Percentiles rank a stretch among this genome's conserved stretches.
Conservation (phyloP, 1,140 invertebrate genomes). For the Ericerus pela region DNA sequence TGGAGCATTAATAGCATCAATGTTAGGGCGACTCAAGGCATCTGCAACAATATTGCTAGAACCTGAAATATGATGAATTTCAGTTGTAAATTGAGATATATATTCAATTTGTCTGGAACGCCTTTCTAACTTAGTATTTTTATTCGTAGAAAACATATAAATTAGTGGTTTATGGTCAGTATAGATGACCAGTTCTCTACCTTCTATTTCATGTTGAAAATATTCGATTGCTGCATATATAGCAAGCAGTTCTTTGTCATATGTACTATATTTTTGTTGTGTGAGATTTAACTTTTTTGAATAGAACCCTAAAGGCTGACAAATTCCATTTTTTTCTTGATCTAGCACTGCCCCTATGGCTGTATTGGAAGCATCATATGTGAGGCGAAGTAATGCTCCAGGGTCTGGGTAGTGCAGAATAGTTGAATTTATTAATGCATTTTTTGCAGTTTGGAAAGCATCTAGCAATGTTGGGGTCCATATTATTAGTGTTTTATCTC, state of each 20-base stretch:
- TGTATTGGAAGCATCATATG: slow-evolving; percentile 22
- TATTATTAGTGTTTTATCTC: neutral
- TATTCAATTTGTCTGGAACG: no score
- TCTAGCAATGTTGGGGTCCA: neutral
- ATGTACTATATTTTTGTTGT: slow-evolving; percentile 20
- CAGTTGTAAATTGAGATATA: no score
- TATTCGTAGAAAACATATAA: no score
- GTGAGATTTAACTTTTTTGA: slow-evolving; percentile 12
- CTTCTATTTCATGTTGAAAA: slow-evolving; percentile 29
- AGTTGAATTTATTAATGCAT: neutral
- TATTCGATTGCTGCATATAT: slow-evolving; percentile 25
- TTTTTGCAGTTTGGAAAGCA: neutral
- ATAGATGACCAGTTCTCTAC: slow-evolving; percentile 23
- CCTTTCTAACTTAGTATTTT: no score
- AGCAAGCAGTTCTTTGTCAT: slow-evolving; percentile 31
- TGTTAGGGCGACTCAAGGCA: no score
- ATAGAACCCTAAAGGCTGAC: slow-evolving; percentile 16
- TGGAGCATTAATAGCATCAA: no score
- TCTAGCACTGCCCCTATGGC: slow-evolving; percentile 25
- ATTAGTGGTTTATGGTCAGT: slow-evolving; percentile 32
- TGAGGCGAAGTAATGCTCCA: neutral
- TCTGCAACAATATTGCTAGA: no score
- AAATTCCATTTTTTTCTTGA: slow-evolving; percentile 12
- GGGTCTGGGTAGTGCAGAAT: neutral
- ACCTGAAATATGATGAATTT: no score